phyloP scores from a whole-genome alignment of 30 jellyfish, hydroid and myxozoan species.

The Aurelia aurita complex sp. Pacific region DNA sequence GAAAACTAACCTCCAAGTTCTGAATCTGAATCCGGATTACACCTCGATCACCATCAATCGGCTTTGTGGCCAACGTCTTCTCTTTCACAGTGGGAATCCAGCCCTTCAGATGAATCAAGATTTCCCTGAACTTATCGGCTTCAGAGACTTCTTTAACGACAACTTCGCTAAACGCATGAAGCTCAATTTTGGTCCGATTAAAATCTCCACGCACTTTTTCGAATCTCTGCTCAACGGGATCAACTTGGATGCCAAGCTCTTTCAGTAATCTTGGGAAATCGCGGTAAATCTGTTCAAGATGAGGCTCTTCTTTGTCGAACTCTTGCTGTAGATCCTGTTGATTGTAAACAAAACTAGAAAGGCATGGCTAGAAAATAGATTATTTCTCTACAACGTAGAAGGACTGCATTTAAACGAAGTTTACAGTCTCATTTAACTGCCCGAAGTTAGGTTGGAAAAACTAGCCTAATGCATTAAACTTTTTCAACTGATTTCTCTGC shows the following conservation, averaged over 20 bases:
- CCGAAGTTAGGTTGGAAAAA: no score
- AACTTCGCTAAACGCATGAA: constrained; percentile 46
- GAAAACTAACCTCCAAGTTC: constrained; percentile 65
- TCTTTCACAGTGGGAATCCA: constrained; percentile 87
- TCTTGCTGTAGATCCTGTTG: constrained; percentile 72
- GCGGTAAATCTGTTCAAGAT: constrained; percentile 42
- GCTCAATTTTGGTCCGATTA: constrained; percentile 54
- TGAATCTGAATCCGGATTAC: constrained; percentile 57
- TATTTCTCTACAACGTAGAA: no score
- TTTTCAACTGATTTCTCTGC: no score
- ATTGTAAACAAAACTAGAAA: no score
- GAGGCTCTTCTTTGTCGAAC: constrained; percentile 68
- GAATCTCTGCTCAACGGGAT: constrained; percentile 88
- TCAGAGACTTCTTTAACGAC: constrained; percentile 59
- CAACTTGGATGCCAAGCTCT: constrained; percentile 84
- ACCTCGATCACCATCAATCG: constrained; percentile 59
- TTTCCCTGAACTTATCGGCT: constrained; percentile 58
- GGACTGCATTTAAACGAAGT: no score
- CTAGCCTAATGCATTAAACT: no score
- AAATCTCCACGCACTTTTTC: constrained; percentile 54
- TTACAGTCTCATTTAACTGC: no score
- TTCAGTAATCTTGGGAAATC: constrained; percentile 70
- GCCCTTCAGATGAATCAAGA: constrained; percentile 57
- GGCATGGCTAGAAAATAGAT: no score
- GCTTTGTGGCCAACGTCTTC: constrained; percentile 44